phyloP scores from a whole-genome alignment of 2,888 invertebrate species.

The Yponomeuta evonymella region DNA sequence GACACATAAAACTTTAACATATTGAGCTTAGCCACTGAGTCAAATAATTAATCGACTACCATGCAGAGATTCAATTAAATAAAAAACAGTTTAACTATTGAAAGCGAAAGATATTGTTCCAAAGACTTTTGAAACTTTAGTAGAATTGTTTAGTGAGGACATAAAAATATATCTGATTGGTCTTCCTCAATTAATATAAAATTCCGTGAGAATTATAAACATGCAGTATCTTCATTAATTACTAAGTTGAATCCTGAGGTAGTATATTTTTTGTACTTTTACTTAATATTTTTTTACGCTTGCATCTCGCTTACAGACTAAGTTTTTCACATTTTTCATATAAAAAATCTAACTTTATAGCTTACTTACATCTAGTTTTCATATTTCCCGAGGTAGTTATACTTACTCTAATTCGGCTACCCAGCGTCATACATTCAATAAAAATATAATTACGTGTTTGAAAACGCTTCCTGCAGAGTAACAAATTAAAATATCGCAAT shows the following conservation, averaged over 20 bases:
- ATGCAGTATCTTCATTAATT: neutral
- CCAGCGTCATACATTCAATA: constrained; percentile 42
- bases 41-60: constrained; percentile 45
- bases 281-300: constrained; percentile 47
- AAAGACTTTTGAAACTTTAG: neutral
- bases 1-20: constrained; percentile 1
- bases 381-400: constrained; percentile 75
- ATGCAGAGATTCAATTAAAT: constrained; percentile 69
- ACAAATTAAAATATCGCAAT: neutral
- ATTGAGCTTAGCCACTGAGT: constrained; percentile 53
- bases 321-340: constrained; percentile 61
- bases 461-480: neutral
- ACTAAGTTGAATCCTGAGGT: constrained; percentile 70
- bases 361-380: constrained; percentile 60
- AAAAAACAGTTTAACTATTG: constrained; percentile 20
- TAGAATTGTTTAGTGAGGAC: constrained; percentile 26
- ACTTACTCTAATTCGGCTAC: constrained; percentile 61
- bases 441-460: constrained; percentile 19
- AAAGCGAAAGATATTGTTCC: constrained; percentile 22
- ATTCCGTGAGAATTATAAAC: constrained; percentile 28
- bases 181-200: constrained; percentile 28
- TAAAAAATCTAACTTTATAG: constrained; percentile 71
- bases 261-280: constrained; percentile 72
- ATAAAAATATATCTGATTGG: constrained; percentile 27
- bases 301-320: constrained; percentile 54